Conservation (phyloP, 2,113 vertebrate species). For the Megalops atlanticus region DNA sequence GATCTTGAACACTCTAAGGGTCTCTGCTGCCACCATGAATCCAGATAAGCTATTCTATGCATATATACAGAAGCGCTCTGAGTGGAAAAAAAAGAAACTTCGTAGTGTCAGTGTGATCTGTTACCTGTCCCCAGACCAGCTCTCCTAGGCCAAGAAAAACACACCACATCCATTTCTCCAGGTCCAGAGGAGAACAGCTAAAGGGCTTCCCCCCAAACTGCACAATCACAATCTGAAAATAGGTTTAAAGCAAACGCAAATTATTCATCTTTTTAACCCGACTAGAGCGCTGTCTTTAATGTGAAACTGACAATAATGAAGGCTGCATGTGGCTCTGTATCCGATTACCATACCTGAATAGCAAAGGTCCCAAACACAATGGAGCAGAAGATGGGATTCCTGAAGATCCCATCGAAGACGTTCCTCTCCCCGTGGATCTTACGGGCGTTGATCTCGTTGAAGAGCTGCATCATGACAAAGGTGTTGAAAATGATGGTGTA, state of each 20-base stretch:
- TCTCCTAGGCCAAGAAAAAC: conserved; percentile 95
- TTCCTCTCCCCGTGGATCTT: conserved; percentile 98
- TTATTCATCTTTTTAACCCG: conserved; percentile 1
- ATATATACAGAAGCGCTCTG: no score
- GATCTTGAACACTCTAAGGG: no score
- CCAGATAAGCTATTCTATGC: no score
- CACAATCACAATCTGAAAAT: conserved; percentile 87
- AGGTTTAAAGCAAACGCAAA: neutral
- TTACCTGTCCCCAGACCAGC: conserved; percentile 98
- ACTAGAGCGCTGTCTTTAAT: no score
- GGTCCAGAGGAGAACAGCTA: conserved; percentile 89
- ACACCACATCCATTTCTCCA: conserved; percentile 99
- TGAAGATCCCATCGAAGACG: conserved; percentile 95
- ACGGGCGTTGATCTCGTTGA: conserved; percentile 97
- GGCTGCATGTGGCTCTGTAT: neutral
- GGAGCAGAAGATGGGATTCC: conserved; percentile 95
- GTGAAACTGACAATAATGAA: neutral
- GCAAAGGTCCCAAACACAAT: conserved; percentile 94
- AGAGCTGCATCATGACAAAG: conserved; percentile 99
- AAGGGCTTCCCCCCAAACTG: conserved; percentile 98
- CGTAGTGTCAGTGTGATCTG: no score
- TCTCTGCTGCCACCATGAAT: no score
- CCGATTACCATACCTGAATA: conserved; percentile 85
- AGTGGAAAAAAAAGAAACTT: no score
- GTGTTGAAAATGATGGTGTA: conserved; percentile 99